These are phyloP conservation scores for Strigamia maritima DNA, from an alignment of 2,888 invertebrate species.

Conservation along the genomic window DNA sequence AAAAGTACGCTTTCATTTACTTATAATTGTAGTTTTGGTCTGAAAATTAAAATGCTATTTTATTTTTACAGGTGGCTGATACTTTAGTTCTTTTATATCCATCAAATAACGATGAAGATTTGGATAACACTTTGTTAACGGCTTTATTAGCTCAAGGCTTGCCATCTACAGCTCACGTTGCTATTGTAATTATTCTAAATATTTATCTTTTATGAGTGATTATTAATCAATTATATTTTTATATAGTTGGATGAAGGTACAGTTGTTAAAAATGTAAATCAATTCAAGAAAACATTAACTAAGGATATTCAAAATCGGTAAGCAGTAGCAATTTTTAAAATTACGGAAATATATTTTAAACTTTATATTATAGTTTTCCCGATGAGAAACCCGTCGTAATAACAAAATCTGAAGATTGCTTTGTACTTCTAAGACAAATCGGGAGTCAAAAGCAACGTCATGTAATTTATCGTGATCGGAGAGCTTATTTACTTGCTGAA, in stretches of 20 bases:
- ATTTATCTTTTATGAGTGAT: neutral
- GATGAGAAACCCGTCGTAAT: slow-evolving; percentile 76
- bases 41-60: neutral
- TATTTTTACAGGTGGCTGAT: slow-evolving; percentile 64
- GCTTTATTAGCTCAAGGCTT: slow-evolving; percentile 76
- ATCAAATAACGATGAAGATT: slow-evolving; percentile 64
- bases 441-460: slow-evolving; percentile 76
- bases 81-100: slow-evolving; percentile 72
- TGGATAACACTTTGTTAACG: slow-evolving; percentile 73
- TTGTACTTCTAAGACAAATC: slow-evolving; percentile 71
- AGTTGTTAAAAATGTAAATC: slow-evolving; percentile 49
- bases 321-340: neutral
- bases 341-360: neutral
- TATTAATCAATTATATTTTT: slow-evolving; percentile 41
- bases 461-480: slow-evolving; percentile 70
- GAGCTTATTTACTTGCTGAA: slow-evolving; percentile 83
- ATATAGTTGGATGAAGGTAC: slow-evolving; percentile 46
- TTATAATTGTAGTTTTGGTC: neutral
- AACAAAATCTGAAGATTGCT: slow-evolving; percentile 62
- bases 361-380: slow-evolving; percentile 56
- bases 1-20: slow-evolving; percentile 55
- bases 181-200: slow-evolving; percentile 43
- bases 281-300: slow-evolving; percentile 49
- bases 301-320: slow-evolving; percentile 52
- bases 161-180: slow-evolving; percentile 71